Base-by-base conservation (phyloP, 2,888 invertebrate species). In the Crepidodera aurea region DNA sequence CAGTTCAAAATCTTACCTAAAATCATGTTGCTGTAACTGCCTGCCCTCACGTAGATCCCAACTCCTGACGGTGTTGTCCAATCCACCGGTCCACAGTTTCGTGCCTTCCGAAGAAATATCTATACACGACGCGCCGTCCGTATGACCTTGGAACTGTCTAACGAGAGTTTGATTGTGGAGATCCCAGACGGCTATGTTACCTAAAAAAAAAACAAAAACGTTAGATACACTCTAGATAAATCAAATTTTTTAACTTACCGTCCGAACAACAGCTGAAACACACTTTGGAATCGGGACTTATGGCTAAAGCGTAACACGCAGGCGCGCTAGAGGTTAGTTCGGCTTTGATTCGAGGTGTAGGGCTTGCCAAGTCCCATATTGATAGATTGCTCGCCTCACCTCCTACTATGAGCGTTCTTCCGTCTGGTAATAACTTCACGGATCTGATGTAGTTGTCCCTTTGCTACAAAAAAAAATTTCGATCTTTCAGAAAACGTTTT, bases 221-320 rank as follows among this genome's bases (percentile, higher is more conserved):
- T n/a, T n/a, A n/a, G n/a, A n/a, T n/a, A n/a, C n/a, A n/a, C n/a
- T n/a, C n/a, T n/a, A n/a, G n/a, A n/a, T n/a, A n/a, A n/a, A n/a
- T n/a, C n/a, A n/a, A n/a, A n/a, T n/a, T n/a, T n/a, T n/a, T 29
- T 10, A 29, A 59, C 58, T 54, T 19, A 63, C 62, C 98, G 80
- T 99, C 98, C 74, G 96, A 96, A 85, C 98, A 98, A 82, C 98
- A 98, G 79, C 96, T 96, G 84, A 98, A 99, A 85, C 98, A 97
- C 65, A 96, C 93, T 86, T 97, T 97, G 64, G 94, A 94, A 82
- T 98, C 98, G 0, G 96, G 96, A 73, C 95, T 95, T 73, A 98
- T 96, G 64, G 98, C 98, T 55, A 98, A 87, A 54, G 98, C 98
- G 81, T 99, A 99, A 83, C 98, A 98, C 0, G 98, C 98, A 18